Conservation (phyloP, 2,797 vertebrate genomes). For the Myotis pilosus region DNA sequence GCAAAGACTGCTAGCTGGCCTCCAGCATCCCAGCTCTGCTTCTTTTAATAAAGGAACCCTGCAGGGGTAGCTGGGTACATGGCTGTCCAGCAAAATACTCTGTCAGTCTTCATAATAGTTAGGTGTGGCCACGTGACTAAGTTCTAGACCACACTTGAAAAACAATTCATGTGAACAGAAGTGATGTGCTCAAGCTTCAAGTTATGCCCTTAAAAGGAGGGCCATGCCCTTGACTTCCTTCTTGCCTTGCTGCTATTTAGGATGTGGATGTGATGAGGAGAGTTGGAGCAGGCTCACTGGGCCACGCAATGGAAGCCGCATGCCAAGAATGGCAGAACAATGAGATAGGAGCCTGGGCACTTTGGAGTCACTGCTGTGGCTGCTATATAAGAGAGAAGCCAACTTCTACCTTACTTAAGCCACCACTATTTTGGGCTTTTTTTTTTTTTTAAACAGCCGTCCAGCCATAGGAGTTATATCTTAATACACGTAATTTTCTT, state of each 20-base stretch:
- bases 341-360: rapidly evolving
- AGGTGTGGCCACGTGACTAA: neutral
- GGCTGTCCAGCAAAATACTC: neutral
- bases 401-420: neutral
- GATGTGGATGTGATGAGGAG: neutral
- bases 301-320: neutral
- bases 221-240: neutral
- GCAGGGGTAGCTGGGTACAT: neutral
- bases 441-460: neutral
- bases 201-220: neutral
- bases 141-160: neutral
- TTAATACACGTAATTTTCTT: neutral
- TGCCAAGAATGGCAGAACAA: neutral
- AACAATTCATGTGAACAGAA: neutral
- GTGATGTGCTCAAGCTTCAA: too few species aligned
- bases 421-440: neutral
- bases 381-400: neutral
- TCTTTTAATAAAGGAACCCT: neutral
- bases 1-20: neutral
- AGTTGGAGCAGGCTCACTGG: neutral
- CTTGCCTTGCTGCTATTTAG: neutral
- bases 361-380: neutral
- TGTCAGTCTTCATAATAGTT: neutral
- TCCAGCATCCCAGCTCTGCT: neutral
- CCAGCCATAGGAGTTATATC: neutral